Conservation (phyloP, 2,113 vertebrate species). For the Eublepharis macularius region DNA sequence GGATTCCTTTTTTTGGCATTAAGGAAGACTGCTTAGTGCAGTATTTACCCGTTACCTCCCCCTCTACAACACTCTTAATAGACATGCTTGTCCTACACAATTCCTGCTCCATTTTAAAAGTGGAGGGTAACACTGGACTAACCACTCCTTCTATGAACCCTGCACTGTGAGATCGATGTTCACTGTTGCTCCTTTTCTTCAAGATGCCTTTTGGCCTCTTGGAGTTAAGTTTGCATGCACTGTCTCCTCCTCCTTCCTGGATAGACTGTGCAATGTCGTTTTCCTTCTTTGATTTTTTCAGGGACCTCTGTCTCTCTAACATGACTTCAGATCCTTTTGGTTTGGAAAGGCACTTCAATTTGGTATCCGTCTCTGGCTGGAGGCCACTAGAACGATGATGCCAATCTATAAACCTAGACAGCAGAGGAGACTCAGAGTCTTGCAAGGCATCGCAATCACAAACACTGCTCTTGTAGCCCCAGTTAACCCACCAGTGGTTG, state of each 20-base stretch:
- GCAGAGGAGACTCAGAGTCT: conserved; percentile 87
- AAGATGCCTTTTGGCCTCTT: conserved; percentile 97
- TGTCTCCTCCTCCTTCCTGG: conserved; percentile 75
- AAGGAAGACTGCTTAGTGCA: conserved; percentile 79
- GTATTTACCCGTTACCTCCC: conserved; percentile 70
- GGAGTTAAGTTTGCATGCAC: conserved; percentile 80
- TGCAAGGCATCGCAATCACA: conserved; percentile 91
- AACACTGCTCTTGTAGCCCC: conserved; percentile 96
- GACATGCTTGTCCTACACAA: conserved; percentile 64
- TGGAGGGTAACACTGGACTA: conserved; percentile 67
- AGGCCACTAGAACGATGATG: conserved; percentile 84
- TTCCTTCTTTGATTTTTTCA: conserved; percentile 95
- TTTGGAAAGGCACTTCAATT: conserved; percentile 77
- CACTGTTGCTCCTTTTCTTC: conserved; percentile 88
- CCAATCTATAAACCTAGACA: conserved; percentile 95
- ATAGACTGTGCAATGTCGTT: conserved; percentile 82
- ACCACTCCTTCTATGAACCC: conserved; percentile 81
- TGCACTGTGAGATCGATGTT: conserved; percentile 85
- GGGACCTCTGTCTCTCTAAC: conserved; percentile 84
- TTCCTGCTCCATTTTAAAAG: conserved; percentile 79
- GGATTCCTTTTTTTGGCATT: conserved; percentile 95
- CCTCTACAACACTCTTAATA: conserved; percentile 71
- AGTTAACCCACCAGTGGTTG: conserved; percentile 99
- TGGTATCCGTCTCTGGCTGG: conserved; percentile 75
- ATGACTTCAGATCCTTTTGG: conserved; percentile 74